Evolutionary conservation across 2,797 vertebrate genomes (phyloP).

Genomic region (Onychomys arenicola): DNA sequence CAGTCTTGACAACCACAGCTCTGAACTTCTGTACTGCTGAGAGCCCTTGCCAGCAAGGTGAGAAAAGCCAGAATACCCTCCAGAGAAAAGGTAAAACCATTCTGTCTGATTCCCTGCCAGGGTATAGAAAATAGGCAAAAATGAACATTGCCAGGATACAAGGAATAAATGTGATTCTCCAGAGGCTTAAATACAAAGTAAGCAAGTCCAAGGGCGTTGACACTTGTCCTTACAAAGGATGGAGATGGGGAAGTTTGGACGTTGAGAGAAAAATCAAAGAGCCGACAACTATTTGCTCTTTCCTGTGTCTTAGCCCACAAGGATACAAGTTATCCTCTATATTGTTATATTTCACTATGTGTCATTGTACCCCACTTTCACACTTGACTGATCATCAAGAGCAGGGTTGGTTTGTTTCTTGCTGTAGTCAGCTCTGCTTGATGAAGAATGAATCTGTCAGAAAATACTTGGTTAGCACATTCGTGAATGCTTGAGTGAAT

Average conservation of each 20-base stretch:
- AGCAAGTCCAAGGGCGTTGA: background rate
- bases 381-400: background rate
- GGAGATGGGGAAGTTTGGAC: too few relatives aligned
- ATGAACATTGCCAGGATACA: accelerated
- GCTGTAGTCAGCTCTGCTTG: too few relatives aligned
- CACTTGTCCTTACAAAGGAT: background rate
- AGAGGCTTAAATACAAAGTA: background rate
- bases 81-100: background rate
- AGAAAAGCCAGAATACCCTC: background rate
- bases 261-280: background rate
- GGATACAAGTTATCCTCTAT: background rate
- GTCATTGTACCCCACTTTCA: background rate
- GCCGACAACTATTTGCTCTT: accelerated
- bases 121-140: background rate
- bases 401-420: background rate
- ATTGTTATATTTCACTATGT: background rate
- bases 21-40: accelerated
- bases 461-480: background rate
- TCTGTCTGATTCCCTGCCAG: background rate
- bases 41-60: accelerated
- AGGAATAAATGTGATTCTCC: too few relatives aligned
- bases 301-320: background rate
- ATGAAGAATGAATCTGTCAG: background rate
- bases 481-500: background rate
- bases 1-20: background rate